Conservation (phyloP, 2,797 vertebrate species). For the Sebastes minor region DNA sequence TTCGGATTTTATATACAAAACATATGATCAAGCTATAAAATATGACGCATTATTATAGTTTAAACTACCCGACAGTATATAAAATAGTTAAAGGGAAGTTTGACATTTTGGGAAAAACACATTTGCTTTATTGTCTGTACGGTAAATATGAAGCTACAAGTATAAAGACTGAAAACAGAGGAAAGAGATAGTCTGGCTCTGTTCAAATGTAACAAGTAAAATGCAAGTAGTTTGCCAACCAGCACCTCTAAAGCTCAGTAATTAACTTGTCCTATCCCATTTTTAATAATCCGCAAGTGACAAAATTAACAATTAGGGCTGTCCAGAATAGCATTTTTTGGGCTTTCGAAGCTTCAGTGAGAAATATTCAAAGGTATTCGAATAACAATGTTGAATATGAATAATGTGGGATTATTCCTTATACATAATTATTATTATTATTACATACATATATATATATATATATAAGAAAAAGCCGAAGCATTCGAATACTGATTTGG, state of each 20-base stretch:
- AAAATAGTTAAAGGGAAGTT: background rate
- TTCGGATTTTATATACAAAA: background rate
- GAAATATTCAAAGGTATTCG: too few species aligned
- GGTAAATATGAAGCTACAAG: background rate
- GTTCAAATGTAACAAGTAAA: background rate
- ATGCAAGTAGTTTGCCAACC: background rate
- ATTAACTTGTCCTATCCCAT: background rate
- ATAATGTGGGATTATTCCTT: too few species aligned
- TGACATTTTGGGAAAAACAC: background rate
- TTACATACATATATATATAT: too few species aligned
- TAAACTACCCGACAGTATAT: background rate
- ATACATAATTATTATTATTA: too few species aligned
- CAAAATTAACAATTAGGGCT: background rate
- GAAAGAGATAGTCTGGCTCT: background rate
- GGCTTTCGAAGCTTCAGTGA: too few species aligned
- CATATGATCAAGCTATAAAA: background rate
- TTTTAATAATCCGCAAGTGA: background rate
- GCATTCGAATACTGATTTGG: too few species aligned
- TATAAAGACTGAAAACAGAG: background rate
- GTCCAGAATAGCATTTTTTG: too few species aligned
- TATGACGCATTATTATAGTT: background rate
- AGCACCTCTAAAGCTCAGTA: background rate
- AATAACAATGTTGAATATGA: too few species aligned
- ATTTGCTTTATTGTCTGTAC: background rate
- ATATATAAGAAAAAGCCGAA: too few species aligned